Base-by-base conservation (phyloP, 2,797 vertebrate genomes). In the Erithacus rubecula region DNA sequence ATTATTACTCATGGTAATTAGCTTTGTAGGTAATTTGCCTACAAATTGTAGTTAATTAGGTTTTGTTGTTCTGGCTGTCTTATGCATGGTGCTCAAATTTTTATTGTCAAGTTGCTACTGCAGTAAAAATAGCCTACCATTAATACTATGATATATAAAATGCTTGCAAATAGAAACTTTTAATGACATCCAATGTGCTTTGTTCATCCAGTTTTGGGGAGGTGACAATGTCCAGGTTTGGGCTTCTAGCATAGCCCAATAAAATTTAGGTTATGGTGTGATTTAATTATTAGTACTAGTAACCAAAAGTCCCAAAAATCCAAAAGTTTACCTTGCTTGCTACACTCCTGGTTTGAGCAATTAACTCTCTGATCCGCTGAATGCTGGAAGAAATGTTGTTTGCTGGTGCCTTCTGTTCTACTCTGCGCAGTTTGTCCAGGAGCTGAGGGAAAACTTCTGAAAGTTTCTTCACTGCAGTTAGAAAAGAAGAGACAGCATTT, bases 371-470 rank as follows among this genome's bases (percentile, higher is more conserved):
- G 96, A 99, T 98, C 93, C 99, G 97, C 94, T 97, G 95, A 95
- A 99, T 99, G 97, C 98, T 99, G 87, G 98, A 98, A 32, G 99
- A 99, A 79, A 99, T 98, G 1, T 99, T 99, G 97, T 98, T 99
- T 19, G 98, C 97, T 11, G 99, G 98, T 91, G 98, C 98, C 96
- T 99, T 99, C 96, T 99, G 98, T 94, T 99, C 99, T 8, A 99
- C 99, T 19, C 97, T 98, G 37, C 96, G 98, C 77, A 99, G 98
- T 90, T 99, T 99, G 87, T 98, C 97, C 96, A 99, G 95, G 64
- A 99, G 98, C 82, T 98, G 96, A 70, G 99, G 99, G 43, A 99
- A 98, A 8, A 99, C 98, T 58, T 98, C 98, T n/a, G 98, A 98
- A 70, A 99, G 97, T 93, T 98, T 98, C 70, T 98, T 98, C 96